phyloP scores from a whole-genome alignment of 2,113 vertebrate genomes.

The Nothobranchius furzeri region DNA sequence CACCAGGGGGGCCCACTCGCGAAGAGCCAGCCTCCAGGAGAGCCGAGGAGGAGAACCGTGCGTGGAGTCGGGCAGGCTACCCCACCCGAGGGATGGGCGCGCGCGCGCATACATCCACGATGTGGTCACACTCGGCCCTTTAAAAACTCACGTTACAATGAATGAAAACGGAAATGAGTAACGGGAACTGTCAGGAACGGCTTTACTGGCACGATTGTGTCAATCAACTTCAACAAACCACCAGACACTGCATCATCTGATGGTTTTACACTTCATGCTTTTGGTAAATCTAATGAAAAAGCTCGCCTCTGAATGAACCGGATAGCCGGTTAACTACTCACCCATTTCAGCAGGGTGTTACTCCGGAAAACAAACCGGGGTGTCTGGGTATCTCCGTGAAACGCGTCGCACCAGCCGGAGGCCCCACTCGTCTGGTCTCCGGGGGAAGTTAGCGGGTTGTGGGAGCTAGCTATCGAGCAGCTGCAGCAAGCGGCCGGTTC shows the following conservation, averaged over 20 bases:
- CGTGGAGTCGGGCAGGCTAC: conserved; percentile 36
- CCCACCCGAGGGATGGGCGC: conserved; percentile 45
- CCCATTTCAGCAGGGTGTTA: conserved; percentile 63
- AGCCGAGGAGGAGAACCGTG: neutral
- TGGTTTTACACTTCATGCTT: neutral
- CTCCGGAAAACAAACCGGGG: conserved; percentile 31
- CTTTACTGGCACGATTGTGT: neutral
- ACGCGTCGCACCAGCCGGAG: conserved; percentile 60
- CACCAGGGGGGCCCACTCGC: too few relatives aligned
- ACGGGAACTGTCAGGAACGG: too few relatives aligned
- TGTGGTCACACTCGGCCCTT: conserved; percentile 8
- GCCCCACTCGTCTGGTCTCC: conserved; percentile 49
- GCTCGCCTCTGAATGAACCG: neutral
- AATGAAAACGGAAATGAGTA: neutral
- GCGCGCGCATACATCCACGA: neutral
- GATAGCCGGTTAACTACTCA: conserved; percentile 48
- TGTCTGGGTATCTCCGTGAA: conserved; percentile 29
- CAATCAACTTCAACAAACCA: neutral
- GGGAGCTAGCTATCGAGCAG: conserved; percentile 29
- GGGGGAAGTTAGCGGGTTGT: conserved; percentile 16
- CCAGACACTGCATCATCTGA: neutral
- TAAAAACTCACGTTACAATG: too few relatives aligned
- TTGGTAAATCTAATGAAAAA: too few relatives aligned
- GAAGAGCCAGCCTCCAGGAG: neutral
- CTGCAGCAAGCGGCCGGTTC: conserved; percentile 11